Conservation (phyloP, 37 sponge, comb jelly and placozoan species). For the Beroe ovata region DNA sequence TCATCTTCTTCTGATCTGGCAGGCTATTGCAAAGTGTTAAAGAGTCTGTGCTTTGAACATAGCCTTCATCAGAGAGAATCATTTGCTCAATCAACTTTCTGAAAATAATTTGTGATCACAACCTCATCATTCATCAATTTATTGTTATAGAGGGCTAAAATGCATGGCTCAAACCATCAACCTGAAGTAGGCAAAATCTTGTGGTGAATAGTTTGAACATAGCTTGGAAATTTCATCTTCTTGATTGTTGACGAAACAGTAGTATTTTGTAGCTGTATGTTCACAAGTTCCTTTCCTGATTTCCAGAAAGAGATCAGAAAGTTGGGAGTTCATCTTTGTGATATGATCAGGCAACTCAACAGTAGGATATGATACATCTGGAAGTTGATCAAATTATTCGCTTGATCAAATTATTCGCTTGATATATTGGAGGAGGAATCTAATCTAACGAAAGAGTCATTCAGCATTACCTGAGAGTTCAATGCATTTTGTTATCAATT, state of each 20-base stretch:
- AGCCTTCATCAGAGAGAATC: conserved; percentile 46
- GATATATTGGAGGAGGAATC: no score
- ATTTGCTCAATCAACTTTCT: conserved; percentile 38
- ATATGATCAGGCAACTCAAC: conserved; percentile 22
- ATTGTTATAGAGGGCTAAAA: no score
- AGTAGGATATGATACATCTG: not conserved
- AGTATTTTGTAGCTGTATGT: conserved; percentile 15
- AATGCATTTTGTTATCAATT: conserved; percentile 36
- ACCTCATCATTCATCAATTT: no score
- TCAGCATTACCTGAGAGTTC: conserved; percentile 3
- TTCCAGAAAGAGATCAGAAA: conserved; percentile 42
- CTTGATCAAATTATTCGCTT: no score
- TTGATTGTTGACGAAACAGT: conserved; percentile 58
- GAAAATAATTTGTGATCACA: no score
- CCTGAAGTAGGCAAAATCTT: conserved; percentile 48
- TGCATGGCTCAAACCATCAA: not conserved
- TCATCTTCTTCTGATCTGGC: conserved; percentile 57
- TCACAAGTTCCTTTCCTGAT: conserved; percentile 37
- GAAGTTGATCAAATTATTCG: no score
- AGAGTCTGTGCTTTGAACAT: conserved; percentile 42
- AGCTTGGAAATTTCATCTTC: conserved; percentile 60
- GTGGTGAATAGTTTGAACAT: conserved; percentile 45
- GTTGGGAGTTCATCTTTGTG: conserved; percentile 15
- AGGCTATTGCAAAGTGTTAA: conserved; percentile 42
- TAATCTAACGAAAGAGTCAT: no score